phyloP scores from a whole-genome alignment of 2,113 vertebrate species.

The Micronisus gabar region DNA sequence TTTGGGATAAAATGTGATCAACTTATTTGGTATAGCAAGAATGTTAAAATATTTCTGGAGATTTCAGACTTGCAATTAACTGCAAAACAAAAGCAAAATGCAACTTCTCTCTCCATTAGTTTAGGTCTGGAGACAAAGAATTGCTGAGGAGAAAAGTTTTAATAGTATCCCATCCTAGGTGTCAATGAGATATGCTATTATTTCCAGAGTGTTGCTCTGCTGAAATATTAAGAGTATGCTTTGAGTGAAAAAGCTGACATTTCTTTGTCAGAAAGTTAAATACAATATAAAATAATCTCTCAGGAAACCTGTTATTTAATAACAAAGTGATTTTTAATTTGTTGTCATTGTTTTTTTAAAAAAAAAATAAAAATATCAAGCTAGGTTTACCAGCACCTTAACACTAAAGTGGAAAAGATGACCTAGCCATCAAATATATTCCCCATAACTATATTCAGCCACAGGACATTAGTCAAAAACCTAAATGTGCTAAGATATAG shows the following conservation, averaged over 20 bases:
- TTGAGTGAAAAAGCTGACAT: neutral
- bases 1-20: neutral
- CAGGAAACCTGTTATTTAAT: neutral
- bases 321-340: neutral
- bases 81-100: neutral
- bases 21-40: neutral
- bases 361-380: neutral
- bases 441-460: neutral
- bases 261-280: neutral
- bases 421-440: neutral
- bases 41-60: neutral
- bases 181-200: neutral
- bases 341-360: neutral
- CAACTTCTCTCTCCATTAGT: neutral
- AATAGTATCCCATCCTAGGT: neutral
- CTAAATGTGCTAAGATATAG: neutral
- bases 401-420: neutral
- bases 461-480: neutral
- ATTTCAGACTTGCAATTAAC: neutral
- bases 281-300: neutral
- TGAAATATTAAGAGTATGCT: neutral
- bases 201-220: neutral
- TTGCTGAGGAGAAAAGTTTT: neutral
- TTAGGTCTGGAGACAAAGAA: neutral
- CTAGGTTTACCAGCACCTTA: neutral